These are phyloP conservation scores for Drosophila pseudoananassae DNA, from an alignment of 1,140 invertebrate genomes.

Conservation along the genomic window DNA sequence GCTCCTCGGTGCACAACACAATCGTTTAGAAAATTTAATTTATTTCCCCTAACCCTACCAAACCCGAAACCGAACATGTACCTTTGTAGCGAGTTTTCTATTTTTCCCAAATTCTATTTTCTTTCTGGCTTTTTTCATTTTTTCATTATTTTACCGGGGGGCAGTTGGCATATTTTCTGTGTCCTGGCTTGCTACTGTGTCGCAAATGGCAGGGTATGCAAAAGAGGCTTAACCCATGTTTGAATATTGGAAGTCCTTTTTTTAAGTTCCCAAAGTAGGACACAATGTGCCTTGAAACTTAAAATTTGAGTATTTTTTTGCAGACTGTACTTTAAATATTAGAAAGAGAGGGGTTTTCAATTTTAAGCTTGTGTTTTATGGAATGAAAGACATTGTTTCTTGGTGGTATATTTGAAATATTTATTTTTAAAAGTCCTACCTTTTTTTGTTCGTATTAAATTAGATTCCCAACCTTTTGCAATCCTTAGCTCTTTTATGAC, in stretches of 20 bases:
- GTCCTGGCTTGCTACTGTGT: constrained; percentile 56
- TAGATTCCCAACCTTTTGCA: constrained; percentile 59
- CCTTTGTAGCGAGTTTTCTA: constrained; percentile 69
- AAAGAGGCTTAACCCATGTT: constrained; percentile 50
- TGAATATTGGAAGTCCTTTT: neutral
- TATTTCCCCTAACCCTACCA: constrained; percentile 55
- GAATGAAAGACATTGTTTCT: neutral
- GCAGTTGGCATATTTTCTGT: constrained; percentile 58
- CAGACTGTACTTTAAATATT: constrained; percentile 36
- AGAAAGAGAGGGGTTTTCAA: too few relatives aligned
- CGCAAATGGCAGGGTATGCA: constrained; percentile 35
- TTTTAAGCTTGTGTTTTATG: neutral
- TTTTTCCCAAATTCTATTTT: constrained; percentile 73
- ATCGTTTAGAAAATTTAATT: constrained; percentile 83
- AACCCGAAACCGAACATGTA: neutral
- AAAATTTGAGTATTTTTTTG: constrained; percentile 22
- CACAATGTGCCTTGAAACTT: neutral
- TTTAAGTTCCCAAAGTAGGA: neutral
- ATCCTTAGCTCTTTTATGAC: constrained; percentile 39
- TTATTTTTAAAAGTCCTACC: constrained; percentile 16
- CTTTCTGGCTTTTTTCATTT: constrained; percentile 44
- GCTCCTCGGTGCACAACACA: constrained; percentile 42
- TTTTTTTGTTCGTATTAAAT: constrained; percentile 40
- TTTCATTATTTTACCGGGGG: constrained; percentile 57
- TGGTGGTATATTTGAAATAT: neutral